A percentile compares a stretch with the other conserved stretches of the same genome.
These are phyloP conservation scores for Meriones psammophilus DNA, from an alignment of 2,797 vertebrate species.

Conservation along the genomic window DNA sequence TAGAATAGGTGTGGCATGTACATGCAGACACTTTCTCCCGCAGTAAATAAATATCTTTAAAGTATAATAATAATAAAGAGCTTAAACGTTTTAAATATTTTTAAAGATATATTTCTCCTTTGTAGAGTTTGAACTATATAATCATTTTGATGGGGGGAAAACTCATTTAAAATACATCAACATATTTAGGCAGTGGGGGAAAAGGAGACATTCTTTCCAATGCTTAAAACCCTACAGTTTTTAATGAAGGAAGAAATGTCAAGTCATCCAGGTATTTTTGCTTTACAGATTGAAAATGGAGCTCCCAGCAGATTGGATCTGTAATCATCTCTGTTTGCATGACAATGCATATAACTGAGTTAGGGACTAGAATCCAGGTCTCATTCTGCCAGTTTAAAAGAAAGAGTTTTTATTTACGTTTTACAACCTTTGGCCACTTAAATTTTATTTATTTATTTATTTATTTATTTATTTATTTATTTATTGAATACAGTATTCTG, in stretches of 20 bases:
- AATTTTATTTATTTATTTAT: too few relatives aligned
- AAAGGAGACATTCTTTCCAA: slow-evolving; percentile 6
- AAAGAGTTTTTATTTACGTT: slow-evolving; percentile 43
- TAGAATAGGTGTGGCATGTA: background rate
- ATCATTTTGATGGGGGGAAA: background rate
- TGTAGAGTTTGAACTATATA: slow-evolving; percentile 52
- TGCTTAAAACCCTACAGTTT: slow-evolving; percentile 46
- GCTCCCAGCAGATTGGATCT: background rate
- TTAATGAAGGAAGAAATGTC: slow-evolving; percentile 6
- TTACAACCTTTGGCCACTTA: slow-evolving; percentile 19
- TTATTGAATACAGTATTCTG: too few relatives aligned
- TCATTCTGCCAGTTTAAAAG: slow-evolving; percentile 35
- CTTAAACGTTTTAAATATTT: slow-evolving; percentile 62
- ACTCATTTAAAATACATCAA: slow-evolving; percentile 23
- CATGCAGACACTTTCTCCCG: background rate
- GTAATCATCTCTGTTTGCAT: background rate
- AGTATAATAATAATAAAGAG: background rate
- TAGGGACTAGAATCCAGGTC: background rate
- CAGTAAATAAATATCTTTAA: background rate
- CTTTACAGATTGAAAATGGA: slow-evolving; percentile 44
- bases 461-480: too few relatives aligned
- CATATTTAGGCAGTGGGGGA: slow-evolving; percentile 15
- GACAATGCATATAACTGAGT: background rate
- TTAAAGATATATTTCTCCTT: background rate
- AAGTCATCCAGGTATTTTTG: background rate